Evolutionary conservation across 2,888 invertebrate genomes (phyloP), one percentile per base, ranked within the genome.

Genomic region (Chironomus tentans): DNA sequence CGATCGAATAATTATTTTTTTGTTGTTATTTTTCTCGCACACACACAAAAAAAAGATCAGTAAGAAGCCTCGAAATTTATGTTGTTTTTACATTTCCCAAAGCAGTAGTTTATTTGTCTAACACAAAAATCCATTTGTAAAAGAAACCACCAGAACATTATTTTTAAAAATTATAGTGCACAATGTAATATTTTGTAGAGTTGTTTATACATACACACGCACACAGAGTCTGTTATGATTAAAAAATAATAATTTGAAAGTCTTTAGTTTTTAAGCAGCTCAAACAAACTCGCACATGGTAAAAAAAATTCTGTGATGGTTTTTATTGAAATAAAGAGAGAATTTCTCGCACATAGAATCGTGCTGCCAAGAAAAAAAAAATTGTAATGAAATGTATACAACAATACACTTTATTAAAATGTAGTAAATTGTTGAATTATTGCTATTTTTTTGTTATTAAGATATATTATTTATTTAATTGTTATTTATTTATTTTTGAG

Each of bases 391-490:
- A 18, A 56, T 18, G 56, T 56, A 56, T 18, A 56, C 50, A 50
- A n/a, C 50, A n/a, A 50, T 50, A 50, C 13, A n/a, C 15, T 50
- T 50, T 15, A 50, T 50, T 68, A 22, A 61, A 47, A 15, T 48
- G 68, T 56, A 69, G 62, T 69, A 76, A 48, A 24, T 76, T 76
- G 18, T 70, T 76, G 70, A 70, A 76, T 47, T 76, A 48, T 68
- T 71, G 70, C 47, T 65, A 76, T 72, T 77, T 73, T 72, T 77
- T 76, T 22, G 21, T 68, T 62, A n/a, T 56, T 50, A 28, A 28
- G 18, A n/a, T 70, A 18, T 70, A 6, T 28, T n/a, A 68, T 21
- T 68, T 68, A 65, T 18, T 65, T 22, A 18, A 65, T 56, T 38
- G 38, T 38, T 38, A 38, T 38, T 38, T 38, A 28, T n/a, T n/a